These are phyloP conservation scores for Brachionus asplanchnoidis DNA, from an alignment of 1,140 invertebrate species.

Conservation along the genomic window DNA sequence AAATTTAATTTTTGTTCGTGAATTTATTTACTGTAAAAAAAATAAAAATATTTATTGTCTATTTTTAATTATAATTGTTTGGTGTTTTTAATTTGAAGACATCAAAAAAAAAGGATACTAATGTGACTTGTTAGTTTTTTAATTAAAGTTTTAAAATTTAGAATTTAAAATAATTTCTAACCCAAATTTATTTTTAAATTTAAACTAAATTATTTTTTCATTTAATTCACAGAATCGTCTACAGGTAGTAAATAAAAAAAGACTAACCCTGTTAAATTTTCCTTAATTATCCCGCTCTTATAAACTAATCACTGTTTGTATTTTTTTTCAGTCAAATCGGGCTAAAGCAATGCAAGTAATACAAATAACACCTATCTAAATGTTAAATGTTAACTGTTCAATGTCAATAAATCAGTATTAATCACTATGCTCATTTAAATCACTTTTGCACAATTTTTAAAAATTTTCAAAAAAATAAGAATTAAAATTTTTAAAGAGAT, in stretches of 20 bases:
- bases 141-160: too few species aligned
- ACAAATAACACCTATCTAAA: not conserved
- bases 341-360: not conserved
- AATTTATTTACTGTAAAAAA: too few species aligned
- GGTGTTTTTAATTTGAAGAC: too few species aligned
- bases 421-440: not conserved
- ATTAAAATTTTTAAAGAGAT: slow-evolving; percentile 45
- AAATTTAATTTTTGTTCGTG: too few species aligned
- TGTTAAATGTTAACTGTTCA: not conserved
- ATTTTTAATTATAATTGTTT: too few species aligned
- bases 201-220: not conserved
- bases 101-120: too few species aligned
- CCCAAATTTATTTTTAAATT: not conserved
- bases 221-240: not conserved
- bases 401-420: not conserved
- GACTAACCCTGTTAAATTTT: slow-evolving; percentile 7
- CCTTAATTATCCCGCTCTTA: not conserved
- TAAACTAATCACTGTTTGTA: not conserved
- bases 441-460: not conserved
- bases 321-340: not conserved
- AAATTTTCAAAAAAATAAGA: not conserved
- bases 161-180: too few species aligned
- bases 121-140: too few species aligned
- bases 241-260: not conserved
- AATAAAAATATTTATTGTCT: too few species aligned